A percentile compares a stretch with the other conserved stretches of the same genome.
Evolutionary conservation across 2,797 vertebrate species (phyloP).

Genomic region (Botia almorhae): DNA sequence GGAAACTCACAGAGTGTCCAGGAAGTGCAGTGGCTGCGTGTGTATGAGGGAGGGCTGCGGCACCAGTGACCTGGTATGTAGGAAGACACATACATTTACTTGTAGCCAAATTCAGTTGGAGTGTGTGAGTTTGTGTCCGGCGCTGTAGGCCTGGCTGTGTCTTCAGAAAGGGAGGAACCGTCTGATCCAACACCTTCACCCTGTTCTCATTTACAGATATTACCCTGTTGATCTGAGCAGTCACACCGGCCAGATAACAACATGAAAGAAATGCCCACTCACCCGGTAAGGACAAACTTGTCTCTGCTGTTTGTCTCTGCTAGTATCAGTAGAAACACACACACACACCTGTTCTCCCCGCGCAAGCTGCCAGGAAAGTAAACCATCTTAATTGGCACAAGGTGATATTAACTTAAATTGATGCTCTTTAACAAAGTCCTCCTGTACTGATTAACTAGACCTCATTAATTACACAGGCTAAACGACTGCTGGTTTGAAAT

Average conservation of each 20-base stretch:
- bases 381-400: conserved; percentile 55
- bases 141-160: conserved; percentile 17
- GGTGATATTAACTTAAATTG: conserved; percentile 61
- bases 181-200: conserved; percentile 41
- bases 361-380: conserved; percentile 53
- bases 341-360: conserved; percentile 64
- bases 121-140: conserved; percentile 15
- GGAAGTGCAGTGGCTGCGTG: conserved; percentile 45
- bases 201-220: conserved; percentile 58
- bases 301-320: conserved; percentile 50
- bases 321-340: conserved; percentile 60
- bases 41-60: conserved; percentile 29
- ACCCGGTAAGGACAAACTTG: conserved; percentile 53
- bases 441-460: conserved; percentile 57
- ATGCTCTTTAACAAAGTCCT: conserved; percentile 58
- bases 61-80: conserved; percentile 37
- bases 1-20: conserved; percentile 56
- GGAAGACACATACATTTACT: conserved; percentile 16
- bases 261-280: conserved; percentile 56
- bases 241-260: conserved; percentile 56
- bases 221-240: conserved; percentile 59
- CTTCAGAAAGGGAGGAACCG: conserved; percentile 12
- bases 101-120: conserved; percentile 28
- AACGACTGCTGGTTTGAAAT: conserved; percentile 29
- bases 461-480: conserved; percentile 3